Evolutionary conservation across 2,888 invertebrate genomes (phyloP), one percentile per base, ranked within the genome.

Genomic region (Brenthis hecate): DNA sequence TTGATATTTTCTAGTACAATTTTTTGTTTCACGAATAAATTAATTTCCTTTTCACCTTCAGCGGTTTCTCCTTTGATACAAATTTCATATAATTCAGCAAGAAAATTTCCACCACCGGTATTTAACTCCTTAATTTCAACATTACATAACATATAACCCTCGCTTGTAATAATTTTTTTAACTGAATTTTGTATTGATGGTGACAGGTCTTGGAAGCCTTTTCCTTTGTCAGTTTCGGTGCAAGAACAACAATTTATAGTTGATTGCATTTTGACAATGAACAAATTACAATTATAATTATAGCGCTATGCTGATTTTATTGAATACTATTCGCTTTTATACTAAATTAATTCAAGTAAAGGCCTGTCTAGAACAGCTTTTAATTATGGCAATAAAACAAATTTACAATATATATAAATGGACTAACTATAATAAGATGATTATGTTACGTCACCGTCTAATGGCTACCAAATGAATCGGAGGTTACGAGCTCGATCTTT

Each of bases 11-110:
- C 69, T 11, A 77, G 70, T 3, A 74, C 69, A 3, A 76, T 67
- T 16, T 78, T 76, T 14, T 75, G 75, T 74, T 88, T 88, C 3
- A 85, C 69, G 55, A 87, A 87, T 14, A 88, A 63, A 36, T 82
- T 77, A 0, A 79, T 78, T 75, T 81, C 81, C 70, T 84, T 81
- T 2, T 76, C 61, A 0, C 81, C 82, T 13, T 77, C 56, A 3
- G 62, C 68, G 3, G 84, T 84, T 72, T 74, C 73, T 4, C 85
- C 87, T 73, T 77, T 80, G 3, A 86, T 74, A 32, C 85, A 78
- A 13, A 85, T 74, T 76, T 82, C 83, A 19, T 78, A 81, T 3
- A 87, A 68, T 8, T 69, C 60, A 2, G 80, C 84, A 0, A 85
- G 71, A 63, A 80, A 88, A 69, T 82, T 86, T 0, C 82, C 85